Evolutionary conservation across 1,140 invertebrate genomes (phyloP), one percentile per base, ranked within the genome.

Genomic region (Leptinotarsa texana): DNA sequence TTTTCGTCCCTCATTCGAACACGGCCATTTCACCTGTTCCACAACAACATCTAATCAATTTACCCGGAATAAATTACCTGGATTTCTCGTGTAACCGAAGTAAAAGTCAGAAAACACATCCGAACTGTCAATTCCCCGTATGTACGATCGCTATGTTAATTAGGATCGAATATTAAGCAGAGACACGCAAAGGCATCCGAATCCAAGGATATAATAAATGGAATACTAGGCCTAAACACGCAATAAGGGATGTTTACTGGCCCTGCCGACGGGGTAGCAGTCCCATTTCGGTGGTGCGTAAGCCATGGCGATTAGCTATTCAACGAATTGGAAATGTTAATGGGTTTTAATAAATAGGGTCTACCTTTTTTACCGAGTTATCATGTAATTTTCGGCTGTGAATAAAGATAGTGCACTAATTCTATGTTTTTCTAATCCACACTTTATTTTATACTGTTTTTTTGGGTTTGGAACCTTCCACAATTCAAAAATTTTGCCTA

Each of bases 131-230:
- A 57, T 57, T 57, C 51, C 13, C 6, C n/a, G n/a, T 57, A 57
- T 57, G 51, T 57, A 57, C 51, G 51, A 57, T 57, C 51, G 51
- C 51, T 57, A 18, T 68, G 75, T 75, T 63, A 71, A 70, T 75
- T 71, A 70, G 49, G 51, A 62, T 69, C 69, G 74, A 72, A 71
- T 57, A 72, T 73, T 70, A 61, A 72, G 65, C 63, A 70, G 67
- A 66, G 51, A 71, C 63, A 51, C 51, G 69, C 74, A 70, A 48
- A 15, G 65, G 73, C 47, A 74, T 69, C 65, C 74, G 61, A 61
- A 75, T 63, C 74, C 42, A 47, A 68, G 51, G 69, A 70, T 75
- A 63, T 42, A 22, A 62, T 18, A 49, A 27, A 21, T 27, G 62
- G 63, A 68, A 75, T 68, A 42, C 42, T 57, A 57, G 66, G 42